Evolutionary conservation across 2,888 invertebrate genomes (phyloP).

Genomic region (Noctua janthe): DNA sequence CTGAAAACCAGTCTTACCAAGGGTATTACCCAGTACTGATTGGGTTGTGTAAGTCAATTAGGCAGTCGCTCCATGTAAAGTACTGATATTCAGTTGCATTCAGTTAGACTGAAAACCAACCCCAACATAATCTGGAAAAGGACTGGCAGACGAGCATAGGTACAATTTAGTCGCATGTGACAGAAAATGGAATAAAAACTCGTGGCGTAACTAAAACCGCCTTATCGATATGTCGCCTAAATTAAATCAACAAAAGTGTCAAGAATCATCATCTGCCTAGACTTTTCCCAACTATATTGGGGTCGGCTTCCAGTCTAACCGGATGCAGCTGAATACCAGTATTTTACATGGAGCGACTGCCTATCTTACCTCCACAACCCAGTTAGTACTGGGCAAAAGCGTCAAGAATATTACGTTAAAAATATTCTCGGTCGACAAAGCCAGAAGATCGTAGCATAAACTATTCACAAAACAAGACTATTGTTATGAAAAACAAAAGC

Average conservation of each 20-base stretch:
- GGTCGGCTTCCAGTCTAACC: too few species aligned
- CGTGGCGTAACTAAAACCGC: not conserved
- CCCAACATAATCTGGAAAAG: not conserved
- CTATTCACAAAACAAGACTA: not conserved
- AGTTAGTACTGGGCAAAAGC: not conserved
- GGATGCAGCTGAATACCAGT: too few species aligned
- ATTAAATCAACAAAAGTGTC: constrained; percentile 4
- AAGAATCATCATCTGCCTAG: not conserved
- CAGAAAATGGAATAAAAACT: not conserved
- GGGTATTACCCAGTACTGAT: too few species aligned
- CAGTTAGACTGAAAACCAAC: not conserved
- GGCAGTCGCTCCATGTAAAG: too few species aligned
- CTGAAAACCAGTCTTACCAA: too few species aligned
- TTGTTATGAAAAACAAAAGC: constrained; percentile 53
- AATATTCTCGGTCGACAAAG: not conserved
- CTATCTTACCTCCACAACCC: too few species aligned
- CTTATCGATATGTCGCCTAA: constrained; percentile 3
- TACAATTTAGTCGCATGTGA: not conserved
- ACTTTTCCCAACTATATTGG: too few species aligned
- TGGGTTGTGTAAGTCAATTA: too few species aligned
- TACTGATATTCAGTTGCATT: not conserved
- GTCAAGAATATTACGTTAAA: constrained; percentile 1
- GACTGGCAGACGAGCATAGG: not conserved
- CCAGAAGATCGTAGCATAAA: constrained; percentile 9
- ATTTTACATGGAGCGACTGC: too few species aligned